Base-by-base conservation (phyloP, 2,888 invertebrate genomes). In the Ectemnius cavifrons region DNA sequence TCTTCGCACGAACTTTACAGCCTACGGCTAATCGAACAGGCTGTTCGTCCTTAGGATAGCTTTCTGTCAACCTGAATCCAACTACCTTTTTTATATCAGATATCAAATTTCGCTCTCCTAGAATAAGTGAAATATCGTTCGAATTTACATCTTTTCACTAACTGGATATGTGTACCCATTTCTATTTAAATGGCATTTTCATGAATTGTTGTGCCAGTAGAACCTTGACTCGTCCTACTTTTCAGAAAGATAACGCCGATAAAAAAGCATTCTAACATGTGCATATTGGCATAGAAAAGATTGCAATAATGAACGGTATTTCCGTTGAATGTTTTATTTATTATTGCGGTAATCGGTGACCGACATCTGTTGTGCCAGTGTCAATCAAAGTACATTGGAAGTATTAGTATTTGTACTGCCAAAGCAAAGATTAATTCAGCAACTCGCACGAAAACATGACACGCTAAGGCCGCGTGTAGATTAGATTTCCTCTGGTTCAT, bases 261-360 rank as follows among this genome's bases (percentile, higher is more conserved):
- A 63, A 71, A 77, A 75, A 62, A 3, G 64, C 62, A 65, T 66
- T 71, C 57, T 70, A 56, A 71, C 86, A 86, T 74, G 80, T 86
- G 86, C 68, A 46, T 8, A 61, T 75, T 86, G 79, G 68, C 56
- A 63, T 63, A 63, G 47, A 14, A 77, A 71, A 82, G 65, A 79
- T 72, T 67, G 67, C 72, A 76, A 74, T 79, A 84, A 84, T 73
- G 78, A 76, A 71, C 76, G 69, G 23, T 47, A 61, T 59, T 59
- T 62, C 62, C 61, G 16, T 68, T 84, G 79, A 81, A 84, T 85
- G 76, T 79, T 84, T 84, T 52, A 84, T 85, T 83, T 73, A 78
- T 84, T 81, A 77, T 83, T 84, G 47, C 58, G 67, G 77, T 80
- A 85, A 85, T 84, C 81, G 76, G 85, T 84, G 78, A 82, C 77